Conservation (phyloP, 2,797 vertebrate genomes). For the Chrysocyon brachyurus region DNA sequence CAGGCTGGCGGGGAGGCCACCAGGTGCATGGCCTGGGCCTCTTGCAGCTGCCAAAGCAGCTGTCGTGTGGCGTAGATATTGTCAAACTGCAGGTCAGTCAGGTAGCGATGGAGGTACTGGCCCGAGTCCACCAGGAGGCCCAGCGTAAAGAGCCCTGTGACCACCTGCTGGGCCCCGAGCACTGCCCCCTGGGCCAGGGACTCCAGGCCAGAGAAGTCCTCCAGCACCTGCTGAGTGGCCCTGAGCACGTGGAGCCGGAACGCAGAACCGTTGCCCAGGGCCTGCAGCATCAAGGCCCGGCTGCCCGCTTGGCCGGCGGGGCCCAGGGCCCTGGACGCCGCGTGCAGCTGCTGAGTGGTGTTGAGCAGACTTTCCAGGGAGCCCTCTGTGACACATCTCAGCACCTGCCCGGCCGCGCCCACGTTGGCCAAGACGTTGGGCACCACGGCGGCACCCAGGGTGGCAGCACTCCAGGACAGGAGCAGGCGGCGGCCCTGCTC, state of each 20-base stretch:
- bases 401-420: constrained; percentile 87
- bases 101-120: constrained; percentile 93
- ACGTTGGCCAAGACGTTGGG: constrained; percentile 93
- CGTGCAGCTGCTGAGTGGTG: constrained; percentile 89
- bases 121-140: constrained; percentile 90
- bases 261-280: constrained; percentile 88
- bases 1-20: constrained; percentile 79
- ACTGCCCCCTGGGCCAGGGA: constrained; percentile 85
- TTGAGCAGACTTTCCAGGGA: constrained; percentile 92
- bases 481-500: constrained; percentile 93
- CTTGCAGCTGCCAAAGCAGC: constrained; percentile 79
- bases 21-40: constrained; percentile 79
- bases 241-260: constrained; percentile 87
- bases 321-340: constrained; percentile 88
- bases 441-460: constrained; percentile 90
- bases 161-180: constrained; percentile 88
- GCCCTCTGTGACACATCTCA: constrained; percentile 93
- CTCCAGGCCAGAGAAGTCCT: constrained; percentile 89
- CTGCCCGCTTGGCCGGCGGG: constrained; percentile 30
- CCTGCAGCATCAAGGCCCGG: constrained; percentile 87
- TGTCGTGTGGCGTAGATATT: constrained; percentile 90
- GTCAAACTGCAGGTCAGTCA: constrained; percentile 93
- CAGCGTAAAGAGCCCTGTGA: constrained; percentile 90
- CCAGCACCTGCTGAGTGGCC: constrained; percentile 89
- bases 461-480: constrained; percentile 91